phyloP scores from a whole-genome alignment of 1,140 invertebrate species.

The Chlorops oryzae region DNA sequence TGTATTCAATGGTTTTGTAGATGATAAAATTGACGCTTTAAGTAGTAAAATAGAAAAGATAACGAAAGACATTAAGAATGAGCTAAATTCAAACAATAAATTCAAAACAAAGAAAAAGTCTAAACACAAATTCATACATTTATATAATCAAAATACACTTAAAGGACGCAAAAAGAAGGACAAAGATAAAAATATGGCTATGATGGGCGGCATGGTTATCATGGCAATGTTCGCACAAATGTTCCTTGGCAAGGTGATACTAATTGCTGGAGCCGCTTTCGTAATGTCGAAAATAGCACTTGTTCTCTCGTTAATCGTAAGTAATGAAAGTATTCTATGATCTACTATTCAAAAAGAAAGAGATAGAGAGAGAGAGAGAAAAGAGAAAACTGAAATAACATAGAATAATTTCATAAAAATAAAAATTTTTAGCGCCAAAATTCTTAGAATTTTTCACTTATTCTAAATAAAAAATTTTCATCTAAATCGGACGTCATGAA shows the following conservation, averaged over 20 bases:
- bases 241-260: slow-evolving; percentile 61
- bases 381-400: too few relatives aligned
- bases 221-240: slow-evolving; percentile 60
- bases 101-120: slow-evolving; percentile 18
- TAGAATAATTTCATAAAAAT: too few relatives aligned
- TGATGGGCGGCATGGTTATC: slow-evolving; percentile 60
- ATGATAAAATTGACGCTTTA: slow-evolving; percentile 47
- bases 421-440: too few relatives aligned
- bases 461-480: too few relatives aligned
- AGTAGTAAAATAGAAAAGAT: slow-evolving; percentile 23
- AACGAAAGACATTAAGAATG: slow-evolving; percentile 7
- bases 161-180: slow-evolving; percentile 47
- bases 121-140: slow-evolving; percentile 23
- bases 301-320: slow-evolving; percentile 57
- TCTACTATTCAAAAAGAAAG: background rate
- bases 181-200: slow-evolving; percentile 50
- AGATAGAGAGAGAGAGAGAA: background rate
- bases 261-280: slow-evolving; percentile 60
- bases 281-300: slow-evolving; percentile 63
- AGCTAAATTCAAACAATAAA: slow-evolving; percentile 13
- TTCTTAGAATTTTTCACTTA: too few relatives aligned
- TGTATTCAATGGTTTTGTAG: slow-evolving; percentile 23
- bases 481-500: too few relatives aligned
- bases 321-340: slow-evolving; percentile 19
- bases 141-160: slow-evolving; percentile 34